phyloP scores from a whole-genome alignment of 2,888 invertebrate genomes.

The Nebria brevicollis region DNA sequence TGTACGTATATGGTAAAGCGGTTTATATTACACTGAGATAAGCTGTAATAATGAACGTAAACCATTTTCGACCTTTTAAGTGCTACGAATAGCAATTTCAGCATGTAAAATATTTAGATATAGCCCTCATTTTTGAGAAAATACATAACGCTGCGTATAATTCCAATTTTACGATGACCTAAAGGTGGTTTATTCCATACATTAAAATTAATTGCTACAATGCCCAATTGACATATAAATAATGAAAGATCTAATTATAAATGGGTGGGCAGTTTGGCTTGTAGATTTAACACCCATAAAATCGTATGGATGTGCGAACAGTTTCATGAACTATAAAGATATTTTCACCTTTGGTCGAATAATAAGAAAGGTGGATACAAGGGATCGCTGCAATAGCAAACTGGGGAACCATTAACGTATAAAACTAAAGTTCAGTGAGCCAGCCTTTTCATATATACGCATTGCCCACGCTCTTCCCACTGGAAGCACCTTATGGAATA shows the following conservation, averaged over 20 bases:
- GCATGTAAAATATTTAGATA: too few species aligned
- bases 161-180: neutral
- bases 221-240: neutral
- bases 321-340: slow-evolving; percentile 25
- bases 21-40: too few species aligned
- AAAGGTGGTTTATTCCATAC: neutral
- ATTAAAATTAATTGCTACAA: neutral
- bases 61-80: too few species aligned
- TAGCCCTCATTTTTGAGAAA: too few species aligned
- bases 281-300: neutral
- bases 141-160: too few species aligned
- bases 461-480: neutral
- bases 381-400: neutral
- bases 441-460: slow-evolving; percentile 5
- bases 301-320: slow-evolving; percentile 11
- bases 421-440: slow-evolving; percentile 16
- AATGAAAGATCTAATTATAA: neutral
- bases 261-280: neutral
- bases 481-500: neutral
- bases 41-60: too few species aligned
- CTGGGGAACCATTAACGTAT: slow-evolving; percentile 20
- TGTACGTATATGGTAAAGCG: too few species aligned
- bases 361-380: slow-evolving; percentile 13
- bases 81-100: too few species aligned
- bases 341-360: slow-evolving; percentile 18